phyloP scores from a whole-genome alignment of 2,888 invertebrate species.

The Diplazon laetatorius region DNA sequence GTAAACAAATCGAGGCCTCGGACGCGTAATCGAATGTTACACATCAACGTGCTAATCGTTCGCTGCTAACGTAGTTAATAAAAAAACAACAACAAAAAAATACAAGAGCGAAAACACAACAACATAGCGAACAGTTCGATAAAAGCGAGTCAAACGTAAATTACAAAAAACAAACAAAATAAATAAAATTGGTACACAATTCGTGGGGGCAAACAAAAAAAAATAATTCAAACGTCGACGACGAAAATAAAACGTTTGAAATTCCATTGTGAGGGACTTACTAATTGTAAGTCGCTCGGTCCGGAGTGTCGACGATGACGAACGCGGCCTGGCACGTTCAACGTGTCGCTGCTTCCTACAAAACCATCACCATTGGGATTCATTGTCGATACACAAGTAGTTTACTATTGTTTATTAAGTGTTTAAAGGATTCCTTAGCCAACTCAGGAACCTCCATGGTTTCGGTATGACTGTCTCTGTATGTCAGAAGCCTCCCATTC shows the following conservation, averaged over 20 bases:
- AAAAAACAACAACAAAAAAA: no score
- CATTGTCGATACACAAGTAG: conserved; percentile 22
- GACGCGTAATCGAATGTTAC: conserved; percentile 14
- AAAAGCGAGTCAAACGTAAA: conserved; percentile 17
- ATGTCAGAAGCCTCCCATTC: no score
- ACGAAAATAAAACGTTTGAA: conserved; percentile 52
- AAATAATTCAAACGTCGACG: conserved; percentile 28
- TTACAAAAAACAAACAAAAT: conserved; percentile 5
- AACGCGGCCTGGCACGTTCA: conserved; percentile 76
- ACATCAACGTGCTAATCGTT: neutral
- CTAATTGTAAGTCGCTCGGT: conserved; percentile 80
- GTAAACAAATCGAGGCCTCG: conserved; percentile 55
- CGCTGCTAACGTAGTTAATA: neutral
- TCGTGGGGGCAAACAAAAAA: neutral
- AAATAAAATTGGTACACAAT: neutral
- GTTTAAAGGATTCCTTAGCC: no score
- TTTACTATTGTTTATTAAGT: conserved; percentile 15
- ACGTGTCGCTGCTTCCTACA: conserved; percentile 80
- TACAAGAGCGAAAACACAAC: no score
- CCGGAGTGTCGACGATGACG: conserved; percentile 80
- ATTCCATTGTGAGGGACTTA: conserved; percentile 76
- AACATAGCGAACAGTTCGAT: no score
- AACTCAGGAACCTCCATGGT: no score
- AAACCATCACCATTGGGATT: conserved; percentile 71
- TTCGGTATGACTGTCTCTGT: no score